These are phyloP conservation scores for Phainopepla nitens DNA, from an alignment of 2,113 vertebrate genomes.

Conservation along the genomic window DNA sequence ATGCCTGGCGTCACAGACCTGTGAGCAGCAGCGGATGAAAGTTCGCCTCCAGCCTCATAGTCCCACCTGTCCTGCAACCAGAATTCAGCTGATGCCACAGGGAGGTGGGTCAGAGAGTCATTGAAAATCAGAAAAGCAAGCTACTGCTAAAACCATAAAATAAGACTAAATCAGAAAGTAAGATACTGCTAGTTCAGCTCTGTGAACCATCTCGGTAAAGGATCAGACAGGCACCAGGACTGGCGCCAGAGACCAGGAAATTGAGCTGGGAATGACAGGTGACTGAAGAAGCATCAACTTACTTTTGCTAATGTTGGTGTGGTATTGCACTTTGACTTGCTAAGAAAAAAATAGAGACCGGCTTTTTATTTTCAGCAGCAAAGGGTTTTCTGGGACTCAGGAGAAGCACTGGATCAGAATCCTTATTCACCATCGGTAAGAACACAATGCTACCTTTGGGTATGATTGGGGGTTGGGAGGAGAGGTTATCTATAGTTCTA, in stretches of 20 bases:
- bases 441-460: neutral
- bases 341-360: neutral
- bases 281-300: neutral
- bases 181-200: neutral
- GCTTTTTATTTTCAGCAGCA: neutral
- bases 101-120: neutral
- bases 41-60: neutral
- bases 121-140: neutral
- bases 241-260: neutral
- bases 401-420: neutral
- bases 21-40: neutral
- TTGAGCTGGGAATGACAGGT: neutral
- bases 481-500: neutral
- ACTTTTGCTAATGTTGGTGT: neutral
- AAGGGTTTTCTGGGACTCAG: neutral
- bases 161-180: neutral
- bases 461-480: fast-evolving
- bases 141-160: neutral
- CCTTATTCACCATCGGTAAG: neutral
- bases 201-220: neutral
- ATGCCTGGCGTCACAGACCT: neutral
- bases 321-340: neutral
- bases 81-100: neutral
- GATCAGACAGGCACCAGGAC: neutral
- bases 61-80: neutral